Evolutionary conservation across 2,888 invertebrate species (phyloP).

Genomic region (Eurytoma californica): DNA sequence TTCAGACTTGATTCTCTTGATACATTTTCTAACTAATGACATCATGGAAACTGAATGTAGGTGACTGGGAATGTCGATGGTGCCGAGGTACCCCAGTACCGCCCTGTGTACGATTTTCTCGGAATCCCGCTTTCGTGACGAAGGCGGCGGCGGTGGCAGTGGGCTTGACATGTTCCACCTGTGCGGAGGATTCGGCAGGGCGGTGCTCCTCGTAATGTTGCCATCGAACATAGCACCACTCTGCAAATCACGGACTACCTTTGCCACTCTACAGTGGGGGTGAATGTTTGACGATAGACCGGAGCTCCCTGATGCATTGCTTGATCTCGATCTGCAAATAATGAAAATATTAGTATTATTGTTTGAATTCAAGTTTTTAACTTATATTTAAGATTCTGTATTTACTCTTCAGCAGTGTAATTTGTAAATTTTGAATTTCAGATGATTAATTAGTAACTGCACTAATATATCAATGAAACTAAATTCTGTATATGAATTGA

Average conservation of each 20-base stretch:
- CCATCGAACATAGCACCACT: slow-evolving; percentile 76
- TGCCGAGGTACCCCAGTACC: slow-evolving; percentile 95
- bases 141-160: slow-evolving; percentile 72
- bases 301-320: slow-evolving; percentile 46
- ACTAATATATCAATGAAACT: too few species aligned
- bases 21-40: slow-evolving; percentile 89
- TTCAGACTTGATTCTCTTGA: slow-evolving; percentile 91
- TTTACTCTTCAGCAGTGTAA: too few species aligned
- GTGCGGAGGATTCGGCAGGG: slow-evolving; percentile 60
- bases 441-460: too few species aligned
- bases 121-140: slow-evolving; percentile 69
- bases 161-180: slow-evolving; percentile 74
- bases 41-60: slow-evolving; percentile 85
- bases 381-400: too few species aligned
- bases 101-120: slow-evolving; percentile 84
- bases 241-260: slow-evolving; percentile 76
- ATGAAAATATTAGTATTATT: neutral
- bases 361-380: too few species aligned
- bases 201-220: slow-evolving; percentile 62
- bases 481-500: too few species aligned
- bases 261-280: slow-evolving; percentile 75
- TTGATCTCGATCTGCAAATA: slow-evolving; percentile 52
- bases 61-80: slow-evolving; percentile 95
- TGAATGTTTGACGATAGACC: slow-evolving; percentile 61
- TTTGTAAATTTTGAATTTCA: too few species aligned